Percentiles rank a stretch among this genome's conserved stretches.
phyloP scores from a whole-genome alignment of 2,797 vertebrate species.

The Sebastes hopkinsi region DNA sequence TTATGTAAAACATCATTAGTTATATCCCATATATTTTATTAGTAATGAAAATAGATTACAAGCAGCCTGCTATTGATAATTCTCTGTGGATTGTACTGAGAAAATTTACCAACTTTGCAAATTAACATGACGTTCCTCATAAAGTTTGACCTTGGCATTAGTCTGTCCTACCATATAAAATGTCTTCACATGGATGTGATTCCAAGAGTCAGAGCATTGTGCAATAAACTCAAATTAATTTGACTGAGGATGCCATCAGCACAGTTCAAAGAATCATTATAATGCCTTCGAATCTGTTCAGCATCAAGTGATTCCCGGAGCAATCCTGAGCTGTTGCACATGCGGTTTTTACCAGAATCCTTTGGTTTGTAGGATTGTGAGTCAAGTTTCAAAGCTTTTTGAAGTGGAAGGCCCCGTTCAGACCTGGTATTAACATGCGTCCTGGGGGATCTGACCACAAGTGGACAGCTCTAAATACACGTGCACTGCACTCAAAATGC shows the following conservation, averaged over 20 bases:
- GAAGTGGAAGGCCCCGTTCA: neutral
- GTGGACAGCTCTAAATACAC: no score
- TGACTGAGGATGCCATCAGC: conserved; percentile 15
- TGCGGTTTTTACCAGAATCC: conserved; percentile 9
- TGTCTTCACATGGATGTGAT: conserved; percentile 24
- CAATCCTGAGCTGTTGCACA: conserved; percentile 14
- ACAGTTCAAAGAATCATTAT: conserved; percentile 34
- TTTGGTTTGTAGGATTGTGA: neutral
- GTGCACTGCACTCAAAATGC: no score
- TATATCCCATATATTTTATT: neutral
- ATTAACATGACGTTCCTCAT: neutral
- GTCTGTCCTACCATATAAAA: neutral
- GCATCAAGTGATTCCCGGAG: conserved; percentile 27
- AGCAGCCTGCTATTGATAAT: neutral
- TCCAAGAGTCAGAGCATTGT: conserved; percentile 1
- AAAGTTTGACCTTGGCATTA: neutral
- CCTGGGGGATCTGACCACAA: no score
- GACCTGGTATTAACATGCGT: no score
- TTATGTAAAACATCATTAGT: neutral
- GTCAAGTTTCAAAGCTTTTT: neutral
- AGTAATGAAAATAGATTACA: neutral
- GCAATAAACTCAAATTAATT: conserved; percentile 7
- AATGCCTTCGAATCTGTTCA: conserved; percentile 31
- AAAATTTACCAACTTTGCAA: neutral
- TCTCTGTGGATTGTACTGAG: neutral